phyloP scores from a whole-genome alignment of 2,797 vertebrate species.

The Perodicticus potto region DNA sequence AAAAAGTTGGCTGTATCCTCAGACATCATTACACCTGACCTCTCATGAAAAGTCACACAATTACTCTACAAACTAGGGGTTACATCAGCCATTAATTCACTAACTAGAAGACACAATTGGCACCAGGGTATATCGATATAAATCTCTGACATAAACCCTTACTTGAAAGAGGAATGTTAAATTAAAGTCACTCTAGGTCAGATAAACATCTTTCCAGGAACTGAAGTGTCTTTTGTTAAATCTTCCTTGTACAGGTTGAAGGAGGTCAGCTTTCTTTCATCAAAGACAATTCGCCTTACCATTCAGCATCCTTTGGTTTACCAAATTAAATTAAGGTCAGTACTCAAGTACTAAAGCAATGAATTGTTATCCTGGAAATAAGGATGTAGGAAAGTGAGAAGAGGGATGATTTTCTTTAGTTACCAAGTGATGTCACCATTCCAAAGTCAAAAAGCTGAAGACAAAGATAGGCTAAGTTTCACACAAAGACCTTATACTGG shows the following conservation, averaged over 20 bases:
- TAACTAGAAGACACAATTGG: background rate
- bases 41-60: background rate
- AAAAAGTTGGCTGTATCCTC: background rate
- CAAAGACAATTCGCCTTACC: constrained; percentile 53
- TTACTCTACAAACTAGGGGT: background rate
- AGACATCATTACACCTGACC: background rate
- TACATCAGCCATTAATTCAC: background rate
- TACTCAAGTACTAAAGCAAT: background rate
- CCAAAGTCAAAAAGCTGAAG: constrained; percentile 31
- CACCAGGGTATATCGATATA: background rate
- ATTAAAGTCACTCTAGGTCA: constrained; percentile 36
- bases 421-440: constrained; percentile 9
- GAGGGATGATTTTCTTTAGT: constrained; percentile 23
- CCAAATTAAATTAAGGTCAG: constrained; percentile 71
- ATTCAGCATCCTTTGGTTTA: constrained; percentile 58
- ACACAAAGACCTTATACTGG: background rate
- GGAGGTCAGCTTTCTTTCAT: constrained; percentile 22
- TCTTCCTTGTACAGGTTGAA: constrained; percentile 27
- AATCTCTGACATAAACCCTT: constrained; percentile 6
- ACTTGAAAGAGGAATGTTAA: background rate
- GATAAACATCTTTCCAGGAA: constrained; percentile 42
- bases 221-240: background rate
- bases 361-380: background rate
- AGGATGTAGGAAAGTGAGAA: background rate
- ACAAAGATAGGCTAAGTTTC: constrained; percentile 31